Base-by-base conservation (phyloP, 2,797 vertebrate genomes). In the Hemitrygon akajei region DNA sequence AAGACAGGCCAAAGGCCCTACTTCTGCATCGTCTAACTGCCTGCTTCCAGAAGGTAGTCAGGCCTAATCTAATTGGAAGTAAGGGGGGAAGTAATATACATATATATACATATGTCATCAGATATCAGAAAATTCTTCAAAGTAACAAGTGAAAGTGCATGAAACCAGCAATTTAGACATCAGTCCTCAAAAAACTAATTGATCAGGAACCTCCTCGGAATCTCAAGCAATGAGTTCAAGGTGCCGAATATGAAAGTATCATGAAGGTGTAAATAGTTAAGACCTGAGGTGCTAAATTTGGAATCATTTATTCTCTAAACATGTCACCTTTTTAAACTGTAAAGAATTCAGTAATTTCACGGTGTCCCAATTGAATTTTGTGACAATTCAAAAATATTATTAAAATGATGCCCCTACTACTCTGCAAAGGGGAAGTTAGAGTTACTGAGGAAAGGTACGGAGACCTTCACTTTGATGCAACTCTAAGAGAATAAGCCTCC, bases 301-400 rank as follows among this genome's bases (percentile, higher is more conserved):
- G 34, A 58, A 40, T 71, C 40, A 34, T 66, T 73, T 37, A 86
- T 81, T 30, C 7, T 63, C 27, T 60, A 11, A 25, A 63, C 16
- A 73, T 58, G 11, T 30, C n/a, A 66, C 47, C 79, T 66, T 66
- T 27, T 94, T 95, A 84, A 94, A 95, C 95, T 77, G 89, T 16
- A 16, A 1, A 30, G 10, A 40, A 34, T 3, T 0, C 34, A 40
- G 60, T 11, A 40, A 37, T 37, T 69, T 69, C 22, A 47, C 10
- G 25, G 47, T 58, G 40, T 7, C 63, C 9, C 9, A 66, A 9
- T 66, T 66, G 9, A 66, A 66, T 10, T 66, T 47, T 47, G 47
- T 9, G 63, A 66, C 63, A 9, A 66, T 66, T 10, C 14, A 66
- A 66, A 9, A 9, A 66, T 9, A 66, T 66, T 47, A 47, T 47